Percentiles rank a stretch among this genome's conserved stretches.
These are phyloP conservation scores for Coturnix japonica DNA, from an alignment of 2,113 vertebrate genomes.

Conservation along the genomic window DNA sequence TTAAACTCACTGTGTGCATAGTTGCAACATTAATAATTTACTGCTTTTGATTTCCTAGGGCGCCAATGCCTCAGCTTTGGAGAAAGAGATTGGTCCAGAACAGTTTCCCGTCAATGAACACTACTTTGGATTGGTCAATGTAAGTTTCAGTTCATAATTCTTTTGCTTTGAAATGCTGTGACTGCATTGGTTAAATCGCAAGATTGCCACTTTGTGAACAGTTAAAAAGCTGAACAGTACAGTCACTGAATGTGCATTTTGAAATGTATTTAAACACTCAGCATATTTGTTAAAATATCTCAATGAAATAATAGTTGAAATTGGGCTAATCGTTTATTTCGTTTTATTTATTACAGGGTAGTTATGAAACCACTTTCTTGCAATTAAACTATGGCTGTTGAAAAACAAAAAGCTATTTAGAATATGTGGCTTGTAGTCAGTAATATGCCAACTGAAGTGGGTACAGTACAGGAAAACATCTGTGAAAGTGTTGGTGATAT, in stretches of 20 bases:
- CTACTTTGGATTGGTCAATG: slow-evolving; percentile 89
- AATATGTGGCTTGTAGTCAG: not conserved
- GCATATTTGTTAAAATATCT: not conserved
- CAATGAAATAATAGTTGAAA: not conserved
- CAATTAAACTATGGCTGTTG: not conserved
- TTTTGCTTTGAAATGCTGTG: not conserved
- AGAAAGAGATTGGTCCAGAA: slow-evolving; percentile 90
- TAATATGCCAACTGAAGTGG: not conserved
- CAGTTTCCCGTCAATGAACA: slow-evolving; percentile 89
- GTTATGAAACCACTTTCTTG: not conserved
- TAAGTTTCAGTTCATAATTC: slow-evolving; percentile 70
- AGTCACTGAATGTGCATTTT: not conserved
- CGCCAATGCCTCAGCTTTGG: slow-evolving; percentile 90
- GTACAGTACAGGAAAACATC: not conserved
- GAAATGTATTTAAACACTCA: not conserved
- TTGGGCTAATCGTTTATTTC: not conserved
- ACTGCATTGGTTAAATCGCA: not conserved
- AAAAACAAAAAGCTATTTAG: not conserved
- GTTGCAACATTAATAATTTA: not conserved
- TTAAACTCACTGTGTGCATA: not conserved
- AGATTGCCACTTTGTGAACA: not conserved
- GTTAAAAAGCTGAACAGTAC: not conserved
- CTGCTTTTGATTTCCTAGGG: slow-evolving; percentile 73
- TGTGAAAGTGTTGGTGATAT: not conserved
- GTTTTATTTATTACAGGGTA: not conserved